Evolutionary conservation across 2,113 vertebrate species (phyloP), one percentile per base, ranked within the genome.

Genomic region (Porphyrio hochstetteri): DNA sequence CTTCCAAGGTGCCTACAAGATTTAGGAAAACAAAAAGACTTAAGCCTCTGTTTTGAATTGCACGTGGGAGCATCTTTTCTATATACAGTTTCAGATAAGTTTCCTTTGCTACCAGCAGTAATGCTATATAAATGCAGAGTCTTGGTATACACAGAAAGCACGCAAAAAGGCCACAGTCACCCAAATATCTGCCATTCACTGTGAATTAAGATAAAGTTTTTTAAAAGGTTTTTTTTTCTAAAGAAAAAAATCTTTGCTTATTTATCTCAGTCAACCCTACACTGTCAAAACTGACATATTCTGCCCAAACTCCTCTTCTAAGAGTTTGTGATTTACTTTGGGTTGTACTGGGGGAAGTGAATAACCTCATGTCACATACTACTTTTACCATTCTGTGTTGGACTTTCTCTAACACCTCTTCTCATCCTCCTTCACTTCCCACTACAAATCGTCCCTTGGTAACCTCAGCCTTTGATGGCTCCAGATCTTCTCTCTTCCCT

Each of bases 291-390:
- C 21, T 13, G 11, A 25, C 35, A 71, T 59, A 68, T 18, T 20
- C 23, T 76, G 50, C 44, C 36, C 18, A 15, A 9, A 36, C 3
- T 31, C 24, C 33, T 35, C 40, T 25, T 57, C 31, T 16, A 40
- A 69, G 36, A 10, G 52, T 77, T 57, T 74, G 46, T 7, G n/a
- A 25, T 46, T 72, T 69, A 38, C 35, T 94, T 76, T 40, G 31
- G 2, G 11, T 44, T 50, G 24, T 13, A 7, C 18, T 31, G 50
- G 9, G 0, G 11, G 0, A 5, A 24, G 31, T 15, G 25, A 1
- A 3, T 67, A 35, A 48, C 48, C 15, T 52, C 42, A 28, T 2
- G 10, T 29, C 74, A 64, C 10, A 40, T 8, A 42, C 13, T 35
- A 18, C 14, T 44, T 55, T 40, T 17, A 42, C 2, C 24, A 35